These are phyloP conservation scores for Parazoanthus darwini DNA, from an alignment of 92 coral and sea anemone genomes.

Conservation along the genomic window DNA sequence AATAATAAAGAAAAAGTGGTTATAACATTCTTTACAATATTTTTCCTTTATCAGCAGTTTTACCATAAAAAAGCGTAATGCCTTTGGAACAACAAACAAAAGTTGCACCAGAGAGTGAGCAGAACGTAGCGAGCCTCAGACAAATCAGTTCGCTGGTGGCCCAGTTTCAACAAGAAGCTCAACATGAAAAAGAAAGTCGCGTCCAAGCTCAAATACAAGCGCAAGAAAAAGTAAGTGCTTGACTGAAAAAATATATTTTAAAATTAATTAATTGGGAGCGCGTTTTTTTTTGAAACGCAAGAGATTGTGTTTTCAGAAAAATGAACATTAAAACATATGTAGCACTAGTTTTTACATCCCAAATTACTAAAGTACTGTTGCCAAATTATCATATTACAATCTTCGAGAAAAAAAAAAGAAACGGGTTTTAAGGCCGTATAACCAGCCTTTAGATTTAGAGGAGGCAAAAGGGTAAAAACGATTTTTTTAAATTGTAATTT, in stretches of 20 bases:
- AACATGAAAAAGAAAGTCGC: constrained; percentile 77
- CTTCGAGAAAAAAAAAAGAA: too few species aligned
- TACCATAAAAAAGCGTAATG: not conserved
- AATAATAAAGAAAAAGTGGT: not conserved
- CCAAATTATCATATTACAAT: too few species aligned
- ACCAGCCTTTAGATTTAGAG: too few species aligned
- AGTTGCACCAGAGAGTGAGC: not conserved
- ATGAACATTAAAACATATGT: too few species aligned
- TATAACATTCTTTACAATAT: not conserved
- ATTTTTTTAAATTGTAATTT: too few species aligned
- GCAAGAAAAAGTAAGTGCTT: constrained; percentile 67
- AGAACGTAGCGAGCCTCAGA: constrained; percentile 24
- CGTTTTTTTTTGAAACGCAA: not conserved
- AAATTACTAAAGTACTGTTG: too few species aligned
- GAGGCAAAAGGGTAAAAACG: too few species aligned
- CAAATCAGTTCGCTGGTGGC: constrained; percentile 83
- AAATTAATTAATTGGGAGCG: too few species aligned
- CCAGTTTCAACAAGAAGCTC: constrained; percentile 77
- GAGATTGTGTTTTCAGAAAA: not conserved
- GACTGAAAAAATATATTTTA: too few species aligned
- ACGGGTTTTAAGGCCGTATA: too few species aligned
- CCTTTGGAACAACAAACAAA: not conserved
- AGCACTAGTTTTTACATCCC: too few species aligned
- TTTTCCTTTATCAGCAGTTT: not conserved
- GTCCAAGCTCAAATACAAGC: constrained; percentile 70